Evolutionary conservation across 2,113 vertebrate species (phyloP).

Genomic region (Chaetodon trifascialis): DNA sequence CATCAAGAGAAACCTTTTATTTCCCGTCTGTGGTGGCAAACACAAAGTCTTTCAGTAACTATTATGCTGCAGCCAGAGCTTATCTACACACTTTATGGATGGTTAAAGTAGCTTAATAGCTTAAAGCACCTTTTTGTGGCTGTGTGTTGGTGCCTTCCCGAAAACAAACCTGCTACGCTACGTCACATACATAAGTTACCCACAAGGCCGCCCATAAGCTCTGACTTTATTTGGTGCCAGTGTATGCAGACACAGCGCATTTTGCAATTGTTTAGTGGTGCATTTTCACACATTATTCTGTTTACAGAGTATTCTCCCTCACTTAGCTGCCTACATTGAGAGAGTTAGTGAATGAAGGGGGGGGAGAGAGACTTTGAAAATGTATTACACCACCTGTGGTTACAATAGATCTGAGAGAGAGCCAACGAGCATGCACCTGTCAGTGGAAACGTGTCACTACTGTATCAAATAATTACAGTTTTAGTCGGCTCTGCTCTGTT

Average conservation of each 20-base stretch:
- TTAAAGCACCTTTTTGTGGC: no score
- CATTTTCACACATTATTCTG: background rate
- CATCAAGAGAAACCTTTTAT: no score
- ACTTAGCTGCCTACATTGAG: background rate
- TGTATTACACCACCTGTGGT: constrained; percentile 34
- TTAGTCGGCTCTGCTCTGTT: constrained; percentile 10
- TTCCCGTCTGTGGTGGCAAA: no score
- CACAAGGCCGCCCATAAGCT: no score
- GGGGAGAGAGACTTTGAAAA: background rate
- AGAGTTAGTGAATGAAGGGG: background rate
- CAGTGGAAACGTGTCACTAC: constrained; percentile 33
- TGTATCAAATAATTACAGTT: constrained; percentile 60
- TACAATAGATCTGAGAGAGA: background rate
- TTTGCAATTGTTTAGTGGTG: background rate
- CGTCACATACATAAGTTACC: no score
- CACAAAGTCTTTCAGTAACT: no score
- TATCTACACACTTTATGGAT: no score
- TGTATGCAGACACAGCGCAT: background rate
- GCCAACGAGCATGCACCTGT: constrained; percentile 34
- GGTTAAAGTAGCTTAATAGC: no score
- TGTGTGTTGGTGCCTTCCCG: no score
- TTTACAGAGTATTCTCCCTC: background rate
- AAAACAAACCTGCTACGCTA: no score
- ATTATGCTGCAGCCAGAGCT: no score
- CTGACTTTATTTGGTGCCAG: no score